phyloP scores from a whole-genome alignment of 2,113 vertebrate species.

The Australoheros scitulus region DNA sequence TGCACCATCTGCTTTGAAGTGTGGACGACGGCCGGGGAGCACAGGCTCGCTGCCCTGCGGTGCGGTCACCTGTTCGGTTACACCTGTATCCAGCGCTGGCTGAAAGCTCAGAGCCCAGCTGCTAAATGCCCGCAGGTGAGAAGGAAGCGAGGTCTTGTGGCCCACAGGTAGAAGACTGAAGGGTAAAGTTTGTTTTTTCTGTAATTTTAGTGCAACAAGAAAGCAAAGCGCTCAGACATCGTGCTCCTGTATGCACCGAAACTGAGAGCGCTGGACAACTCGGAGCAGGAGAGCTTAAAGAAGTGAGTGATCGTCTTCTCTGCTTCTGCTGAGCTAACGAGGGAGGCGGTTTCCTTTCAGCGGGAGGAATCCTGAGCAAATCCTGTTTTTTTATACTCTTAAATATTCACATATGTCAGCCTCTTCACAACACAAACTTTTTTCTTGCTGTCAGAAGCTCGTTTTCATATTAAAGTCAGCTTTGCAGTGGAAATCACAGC shows the following conservation, averaged over 20 bases:
- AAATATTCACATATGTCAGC: not conserved
- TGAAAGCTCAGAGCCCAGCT: slow-evolving; percentile 85
- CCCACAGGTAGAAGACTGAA: not conserved
- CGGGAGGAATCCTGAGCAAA: not conserved
- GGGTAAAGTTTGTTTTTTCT: not conserved
- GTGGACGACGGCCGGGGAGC: slow-evolving; percentile 91
- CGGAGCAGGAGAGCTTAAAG: slow-evolving; percentile 88
- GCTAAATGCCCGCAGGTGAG: slow-evolving; percentile 95
- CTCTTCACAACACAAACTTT: no score
- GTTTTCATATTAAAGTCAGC: no score
- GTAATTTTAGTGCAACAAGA: slow-evolving; percentile 92
- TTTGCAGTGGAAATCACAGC: no score
- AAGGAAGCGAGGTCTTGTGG: not conserved
- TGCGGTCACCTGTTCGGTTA: slow-evolving; percentile 96
- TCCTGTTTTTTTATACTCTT: not conserved
- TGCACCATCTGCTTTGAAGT: slow-evolving; percentile 95
- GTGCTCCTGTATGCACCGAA: slow-evolving; percentile 91
- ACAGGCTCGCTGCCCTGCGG: slow-evolving; percentile 88
- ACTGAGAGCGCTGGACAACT: slow-evolving; percentile 89
- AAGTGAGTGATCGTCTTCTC: slow-evolving; percentile 75
- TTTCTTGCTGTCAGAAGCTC: no score
- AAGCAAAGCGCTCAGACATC: slow-evolving; percentile 90
- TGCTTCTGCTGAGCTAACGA: fast-evolving
- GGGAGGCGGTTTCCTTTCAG: not conserved
- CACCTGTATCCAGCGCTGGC: slow-evolving; percentile 91